Evolutionary conservation across 2,888 invertebrate genomes (phyloP), one percentile per base, ranked within the genome.

Genomic region (Ormyrus labotus): DNA sequence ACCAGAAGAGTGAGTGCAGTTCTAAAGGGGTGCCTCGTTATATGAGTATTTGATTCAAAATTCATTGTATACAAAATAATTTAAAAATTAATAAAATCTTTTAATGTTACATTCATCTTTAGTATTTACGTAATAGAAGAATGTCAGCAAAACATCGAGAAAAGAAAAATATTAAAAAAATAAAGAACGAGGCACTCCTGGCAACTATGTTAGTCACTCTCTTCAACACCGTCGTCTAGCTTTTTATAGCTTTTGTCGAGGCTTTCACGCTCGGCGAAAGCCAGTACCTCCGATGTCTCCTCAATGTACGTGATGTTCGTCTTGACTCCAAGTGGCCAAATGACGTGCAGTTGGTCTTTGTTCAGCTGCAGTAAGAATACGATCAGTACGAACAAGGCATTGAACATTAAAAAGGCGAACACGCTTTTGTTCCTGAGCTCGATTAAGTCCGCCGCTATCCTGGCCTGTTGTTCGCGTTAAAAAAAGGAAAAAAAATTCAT

Each of bases 341-440:
- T 94, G 92, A 98, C 95, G 93, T 98, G 97, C 92, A 99, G 95
- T 93, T 97, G 96, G 93, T 98, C 97, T 95, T 98, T 98, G 94
- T 99, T 98, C 92, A 99, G 95, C 95, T 99, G 99, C 92, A 99
- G 96, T 92, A 99, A 96, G 93, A 99, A 97, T 91, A 99, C 98
- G 92, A 98, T 97, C 93, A 99, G 95, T 92, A 99, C 97, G 95
- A 99, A 99, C 91, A 99, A 95, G 92, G 98, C 97, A 95, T 99
- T 99, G 94, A 99, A 96, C 98, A 99, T 99, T 93, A 99, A 96
- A 95, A 99, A 98, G 91, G 97, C 97, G 92, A 98, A 98, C 90
- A 98, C 97, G 89, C 97, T 97, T 92, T 98, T 98, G 95, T 99
- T 99, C 91, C 99, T 94, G 91, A 99, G 95, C 91, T 98, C 98